Evolutionary conservation across 2,888 invertebrate genomes (phyloP), one percentile per base, ranked within the genome.

Genomic region (Kuschelorhynchus macadamiae): DNA sequence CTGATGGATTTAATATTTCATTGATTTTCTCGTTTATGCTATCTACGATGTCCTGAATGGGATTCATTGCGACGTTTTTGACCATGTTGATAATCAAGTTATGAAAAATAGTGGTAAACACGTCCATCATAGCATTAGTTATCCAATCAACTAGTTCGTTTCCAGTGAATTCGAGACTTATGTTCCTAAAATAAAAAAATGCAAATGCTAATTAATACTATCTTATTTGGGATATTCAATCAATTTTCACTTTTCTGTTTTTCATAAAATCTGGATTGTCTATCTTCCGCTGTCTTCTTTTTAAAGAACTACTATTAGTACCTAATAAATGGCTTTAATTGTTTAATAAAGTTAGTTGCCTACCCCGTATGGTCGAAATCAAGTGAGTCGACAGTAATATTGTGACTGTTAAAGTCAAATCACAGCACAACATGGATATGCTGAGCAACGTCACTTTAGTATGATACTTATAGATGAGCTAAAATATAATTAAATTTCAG

Each of bases 361-460:
- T 75, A 80, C 80, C 78, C 79, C 42, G 78, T 73, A 55, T 78
- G 67, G 18, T 61, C 72, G 18, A 81, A 74, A 55, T 76, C 67
- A 41, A 79, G 77, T 3, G 71, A 64, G 5, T 74, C 68, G 16
- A 81, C 66, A 17, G 46, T 56, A 9, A 76, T 71, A n/a, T 75
- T 66, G 36, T 74, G 61, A 5, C 67, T 73, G 3, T 64, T 49
- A 18, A 76, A 75, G 62, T 80, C 76, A 16, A 77, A 71, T 2
- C 60, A 69, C 1, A 80, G 50, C 25, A 71, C 67, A 7, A 77
- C 47, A 20, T 75, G 65, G 16, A 78, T 59, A 87, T 87, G 1
- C 87, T 87, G 25, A 87, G 74, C 67, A 85, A 82, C 86, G 87
- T 86, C 60, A 86, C 85, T 76, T 86, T 78, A 14, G 86, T 85